Evolutionary conservation across 2,113 vertebrate species (phyloP), one percentile per base, ranked within the genome.

Genomic region (Austrofundulus limnaeus): DNA sequence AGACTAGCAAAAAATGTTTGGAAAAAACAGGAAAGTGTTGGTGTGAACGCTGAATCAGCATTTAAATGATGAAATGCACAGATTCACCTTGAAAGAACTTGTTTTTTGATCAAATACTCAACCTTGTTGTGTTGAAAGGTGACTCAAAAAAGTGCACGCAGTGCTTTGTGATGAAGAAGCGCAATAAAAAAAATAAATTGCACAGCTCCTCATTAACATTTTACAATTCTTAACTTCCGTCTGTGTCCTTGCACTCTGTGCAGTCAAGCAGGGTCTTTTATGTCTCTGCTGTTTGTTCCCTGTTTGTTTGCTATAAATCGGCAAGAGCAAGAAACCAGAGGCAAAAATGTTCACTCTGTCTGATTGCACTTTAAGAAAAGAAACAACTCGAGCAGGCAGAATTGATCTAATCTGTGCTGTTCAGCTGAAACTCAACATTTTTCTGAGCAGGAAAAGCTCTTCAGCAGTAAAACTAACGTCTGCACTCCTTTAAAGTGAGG

Each of bases 61-160:
- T 28, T 28, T 7, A 28, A 34, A 10, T 2, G 1, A 34, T 10
- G 34, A 45, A 65, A 24, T 11, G 10, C 23, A 41, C 49, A 61
- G 39, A 31, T 55, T 61, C 42, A 56, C 59, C 23, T 62, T 63
- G 13, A n/a, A 14, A 21, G 23, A 48, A 15, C 21, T 21, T 19
- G 52, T 11, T 45, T 49, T 58, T 51, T 13, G 28, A 21, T 9
- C 28, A 58, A 34, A 38, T 11, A n/a, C 24, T 51, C 38, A 52
- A 51, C 53, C 52, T 48, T 39, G 48, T 14, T 13, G 9, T 20
- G 28, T 37, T 48, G 15, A 58, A 53, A 17, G 23, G 19, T 53
- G 54, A 53, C 50, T 59, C 43, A 53, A 28, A 50, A n/a, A 60
- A 57, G 24, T 24, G 24, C 15, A 5, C 10, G 13, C 2, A 49